A percentile compares a stretch with the other conserved stretches of the same genome.
These are phyloP conservation scores for Sylvicola fuscatus DNA, from an alignment of 2,888 invertebrate genomes.

Conservation along the genomic window DNA sequence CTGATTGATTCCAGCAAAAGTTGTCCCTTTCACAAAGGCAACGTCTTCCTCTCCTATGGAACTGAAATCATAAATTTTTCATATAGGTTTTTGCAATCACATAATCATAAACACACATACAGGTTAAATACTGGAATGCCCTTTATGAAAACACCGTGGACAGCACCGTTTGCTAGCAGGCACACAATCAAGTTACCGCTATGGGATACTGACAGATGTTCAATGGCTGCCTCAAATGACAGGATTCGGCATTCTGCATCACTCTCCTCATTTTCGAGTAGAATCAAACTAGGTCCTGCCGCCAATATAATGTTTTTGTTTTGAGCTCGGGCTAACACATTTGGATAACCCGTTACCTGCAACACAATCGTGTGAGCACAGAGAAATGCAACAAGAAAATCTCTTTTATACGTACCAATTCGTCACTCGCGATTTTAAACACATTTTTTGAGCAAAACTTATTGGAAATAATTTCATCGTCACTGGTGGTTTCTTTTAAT, in stretches of 20 bases:
- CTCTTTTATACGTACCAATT: conserved; percentile 1
- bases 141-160: conserved; percentile 21
- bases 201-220: conserved; percentile 8
- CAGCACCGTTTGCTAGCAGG: conserved; percentile 19
- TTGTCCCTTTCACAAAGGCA: conserved; percentile 8
- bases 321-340: conserved; percentile 17
- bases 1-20: conserved; percentile 17
- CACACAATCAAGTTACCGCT: conserved; percentile 22
- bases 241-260: conserved; percentile 18
- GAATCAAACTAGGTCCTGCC: conserved; percentile 18
- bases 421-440: background rate
- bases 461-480: too few relatives aligned
- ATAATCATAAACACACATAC: conserved; percentile 3
- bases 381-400: too few relatives aligned
- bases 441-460: too few relatives aligned
- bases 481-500: too few relatives aligned
- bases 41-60: conserved; percentile 17
- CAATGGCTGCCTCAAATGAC: conserved; percentile 17
- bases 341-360: conserved; percentile 17
- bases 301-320: conserved; percentile 19
- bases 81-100: background rate
- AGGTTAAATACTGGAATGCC: conserved; percentile 19
- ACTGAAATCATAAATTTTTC: conserved; percentile 4
- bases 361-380: background rate
- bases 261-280: conserved; percentile 19